These are phyloP conservation scores for Aegithalos caudatus DNA, from an alignment of 2,113 vertebrate genomes.

Conservation along the genomic window DNA sequence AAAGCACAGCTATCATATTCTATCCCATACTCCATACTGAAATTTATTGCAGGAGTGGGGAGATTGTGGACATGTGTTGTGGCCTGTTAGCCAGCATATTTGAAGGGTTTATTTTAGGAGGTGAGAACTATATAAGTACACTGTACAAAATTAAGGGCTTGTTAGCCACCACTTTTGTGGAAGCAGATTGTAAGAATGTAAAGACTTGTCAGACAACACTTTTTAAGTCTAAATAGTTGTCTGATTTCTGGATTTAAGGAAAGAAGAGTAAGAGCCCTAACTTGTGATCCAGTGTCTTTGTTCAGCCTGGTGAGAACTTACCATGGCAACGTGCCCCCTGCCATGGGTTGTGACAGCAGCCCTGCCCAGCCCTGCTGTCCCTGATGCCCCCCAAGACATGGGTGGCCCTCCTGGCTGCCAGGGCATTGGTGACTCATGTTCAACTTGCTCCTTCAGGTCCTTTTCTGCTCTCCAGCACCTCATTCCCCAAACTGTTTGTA, in stretches of 20 bases:
- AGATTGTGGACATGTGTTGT: background rate
- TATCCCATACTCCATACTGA: background rate
- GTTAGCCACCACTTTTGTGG: background rate
- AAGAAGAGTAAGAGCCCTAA: background rate
- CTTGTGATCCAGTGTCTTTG: background rate
- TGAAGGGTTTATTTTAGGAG: background rate
- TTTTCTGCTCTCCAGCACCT: background rate
- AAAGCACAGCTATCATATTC: background rate
- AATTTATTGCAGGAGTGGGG: background rate
- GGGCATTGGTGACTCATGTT: background rate
- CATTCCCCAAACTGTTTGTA: background rate
- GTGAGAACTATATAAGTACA: background rate
- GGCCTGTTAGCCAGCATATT: background rate
- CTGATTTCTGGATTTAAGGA: background rate
- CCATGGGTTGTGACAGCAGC: too few species aligned
- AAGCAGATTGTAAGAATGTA: background rate
- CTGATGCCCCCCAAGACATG: fast-evolving
- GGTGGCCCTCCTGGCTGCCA: background rate
- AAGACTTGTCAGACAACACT: background rate
- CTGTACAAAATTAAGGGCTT: background rate
- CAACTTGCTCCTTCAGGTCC: background rate
- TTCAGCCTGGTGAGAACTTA: background rate
- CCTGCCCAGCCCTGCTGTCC: fast-evolving
- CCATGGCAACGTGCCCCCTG: fast-evolving
- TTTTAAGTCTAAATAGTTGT: background rate